Conservation (phyloP, 35 echinoderm and acorn worm genomes). For the Stichopus chloronotus region DNA sequence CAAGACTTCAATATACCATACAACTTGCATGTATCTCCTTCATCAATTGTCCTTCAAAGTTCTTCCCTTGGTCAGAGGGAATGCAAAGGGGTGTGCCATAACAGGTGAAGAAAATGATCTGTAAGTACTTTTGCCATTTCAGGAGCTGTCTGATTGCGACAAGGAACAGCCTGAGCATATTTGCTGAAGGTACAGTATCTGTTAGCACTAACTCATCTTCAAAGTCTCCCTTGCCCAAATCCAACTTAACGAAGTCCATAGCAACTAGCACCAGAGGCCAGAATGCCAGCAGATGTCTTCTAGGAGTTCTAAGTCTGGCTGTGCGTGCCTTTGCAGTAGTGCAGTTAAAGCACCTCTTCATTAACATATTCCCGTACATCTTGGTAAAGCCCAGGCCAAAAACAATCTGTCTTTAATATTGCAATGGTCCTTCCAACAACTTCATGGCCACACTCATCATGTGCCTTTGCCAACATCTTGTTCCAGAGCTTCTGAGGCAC, state of each 20-base stretch:
- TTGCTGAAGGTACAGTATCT: slow-evolving; percentile 47
- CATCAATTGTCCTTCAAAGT: slow-evolving; percentile 61
- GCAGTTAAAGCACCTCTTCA: slow-evolving; percentile 56
- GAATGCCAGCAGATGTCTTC: slow-evolving; percentile 56
- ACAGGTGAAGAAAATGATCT: slow-evolving; percentile 55
- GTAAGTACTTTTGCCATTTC: slow-evolving; percentile 37
- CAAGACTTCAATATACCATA: slow-evolving; percentile 52
- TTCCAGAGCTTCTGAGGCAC: not conserved
- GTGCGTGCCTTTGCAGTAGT: slow-evolving; percentile 50
- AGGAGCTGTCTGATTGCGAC: slow-evolving; percentile 45
- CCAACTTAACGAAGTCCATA: slow-evolving; percentile 65
- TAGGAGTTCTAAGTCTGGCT: slow-evolving; percentile 23
- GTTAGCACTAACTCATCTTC: slow-evolving; percentile 64
- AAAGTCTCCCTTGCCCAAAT: slow-evolving; percentile 22
- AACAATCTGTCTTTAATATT: slow-evolving; percentile 53
- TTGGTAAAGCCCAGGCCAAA: slow-evolving; percentile 56
- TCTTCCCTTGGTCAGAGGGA: slow-evolving; percentile 62
- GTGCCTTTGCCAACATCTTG: not conserved
- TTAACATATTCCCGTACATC: slow-evolving; percentile 39
- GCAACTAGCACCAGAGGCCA: slow-evolving; percentile 55
- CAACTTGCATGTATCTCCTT: slow-evolving; percentile 61
- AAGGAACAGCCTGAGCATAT: slow-evolving; percentile 48
- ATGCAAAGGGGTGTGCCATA: slow-evolving; percentile 51
- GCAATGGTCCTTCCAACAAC: slow-evolving; percentile 9
- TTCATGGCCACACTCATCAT: slow-evolving; percentile 55